Percentiles rank a stretch among this genome's conserved stretches.
Evolutionary conservation across 2,888 invertebrate genomes (phyloP).

Genomic region (Rhimphoctona megacephalus): DNA sequence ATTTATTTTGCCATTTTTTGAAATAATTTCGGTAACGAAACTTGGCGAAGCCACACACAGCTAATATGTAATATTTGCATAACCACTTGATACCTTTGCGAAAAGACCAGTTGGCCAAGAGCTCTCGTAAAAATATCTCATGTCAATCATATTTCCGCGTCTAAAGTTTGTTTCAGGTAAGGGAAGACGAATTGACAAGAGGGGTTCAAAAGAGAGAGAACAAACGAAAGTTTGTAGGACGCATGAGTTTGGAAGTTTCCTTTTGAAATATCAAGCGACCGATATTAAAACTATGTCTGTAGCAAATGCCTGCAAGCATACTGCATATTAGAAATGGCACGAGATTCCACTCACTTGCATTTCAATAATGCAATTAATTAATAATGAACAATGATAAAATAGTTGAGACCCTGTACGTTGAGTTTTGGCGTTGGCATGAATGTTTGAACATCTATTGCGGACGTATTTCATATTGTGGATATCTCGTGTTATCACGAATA

Average conservation of each 20-base stretch:
- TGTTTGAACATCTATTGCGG: not conserved
- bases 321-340: not conserved
- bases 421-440: not conserved
- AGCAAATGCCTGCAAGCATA: not conserved
- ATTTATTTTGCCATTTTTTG: not conserved
- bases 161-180: slow-evolving; percentile 40
- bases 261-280: not conserved
- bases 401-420: not conserved
- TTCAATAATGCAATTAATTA: not conserved
- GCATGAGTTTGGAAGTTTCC: slow-evolving; percentile 8
- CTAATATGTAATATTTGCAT: not conserved
- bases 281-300: slow-evolving; percentile 19
- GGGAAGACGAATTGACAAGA: slow-evolving; percentile 18
- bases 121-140: slow-evolving; percentile 4
- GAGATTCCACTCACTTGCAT: not conserved
- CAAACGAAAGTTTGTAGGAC: not conserved
- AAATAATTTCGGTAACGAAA: not conserved
- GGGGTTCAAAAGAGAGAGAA: slow-evolving; percentile 22
- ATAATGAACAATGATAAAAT: not conserved
- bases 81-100: slow-evolving; percentile 8
- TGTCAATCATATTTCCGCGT: slow-evolving; percentile 44
- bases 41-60: not conserved
- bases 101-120: not conserved
- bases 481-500: not conserved
- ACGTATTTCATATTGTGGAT: not conserved